Evolutionary conservation across 2,888 invertebrate genomes (phyloP), one percentile per base, ranked within the genome.

Genomic region (Alcis repandata): DNA sequence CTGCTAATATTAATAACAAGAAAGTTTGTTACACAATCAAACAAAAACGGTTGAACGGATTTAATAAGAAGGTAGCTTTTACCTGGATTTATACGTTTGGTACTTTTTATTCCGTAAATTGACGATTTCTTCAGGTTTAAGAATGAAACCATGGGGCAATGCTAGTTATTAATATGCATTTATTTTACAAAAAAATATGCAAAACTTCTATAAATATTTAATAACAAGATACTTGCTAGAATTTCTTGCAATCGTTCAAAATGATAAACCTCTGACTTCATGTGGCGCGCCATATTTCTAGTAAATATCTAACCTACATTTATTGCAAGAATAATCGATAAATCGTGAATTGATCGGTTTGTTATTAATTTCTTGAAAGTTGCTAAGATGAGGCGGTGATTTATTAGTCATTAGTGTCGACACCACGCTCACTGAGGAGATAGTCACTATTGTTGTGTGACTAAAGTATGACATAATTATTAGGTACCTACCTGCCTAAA

Each of bases 241-340:
- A 22, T 10, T 4, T 36, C 36, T 33, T 27, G 17, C 19, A 11
- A 19, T 10, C 38, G 36, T 32, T 54, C 13, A n/a, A 48, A 27
- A 40, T 48, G 61, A 68, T 70, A 69, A 65, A 61, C 19, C 53
- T 48, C 49, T 38, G 22, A 60, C 33, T 54, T 68, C 62, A 63
- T 46, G 58, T 58, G 48, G 38, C 38, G 11, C 33, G 57, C 51
- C 20, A 53, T 62, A 56, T 68, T 56, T 62, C 22, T 62, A 36
- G 54, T 36, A 20, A 63, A 57, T 67, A 63, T 59, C 41, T 17
- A 45, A 20, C 49, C 49, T 32, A 49, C 49, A 48, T 46, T 48
- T 33, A 49, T 17, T 19, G 19, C 22, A 27, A 36, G 10, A 53
- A 48, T 48, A 54, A n/a, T 15, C 32, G 32, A 48, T 58, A 52